phyloP scores from a whole-genome alignment of 2,888 invertebrate genomes.

The Epinotia brunnichana region DNA sequence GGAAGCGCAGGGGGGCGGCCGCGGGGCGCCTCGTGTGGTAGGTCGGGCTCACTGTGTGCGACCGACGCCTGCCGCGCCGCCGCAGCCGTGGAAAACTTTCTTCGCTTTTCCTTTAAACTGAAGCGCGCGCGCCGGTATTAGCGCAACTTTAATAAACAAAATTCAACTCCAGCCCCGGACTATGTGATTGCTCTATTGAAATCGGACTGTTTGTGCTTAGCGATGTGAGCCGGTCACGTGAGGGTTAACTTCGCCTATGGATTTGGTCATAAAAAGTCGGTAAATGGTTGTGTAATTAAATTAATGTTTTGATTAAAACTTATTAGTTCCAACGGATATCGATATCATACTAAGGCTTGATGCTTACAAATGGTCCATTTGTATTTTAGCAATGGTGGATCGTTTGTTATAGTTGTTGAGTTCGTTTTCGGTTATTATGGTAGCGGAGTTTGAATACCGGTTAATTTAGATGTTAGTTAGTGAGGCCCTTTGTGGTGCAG shows the following conservation, averaged over 20 bases:
- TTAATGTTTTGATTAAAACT: background rate
- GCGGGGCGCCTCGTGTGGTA: slow-evolving; percentile 78
- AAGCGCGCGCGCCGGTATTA: slow-evolving; percentile 60
- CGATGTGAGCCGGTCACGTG: slow-evolving; percentile 71
- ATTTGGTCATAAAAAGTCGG: slow-evolving; percentile 82
- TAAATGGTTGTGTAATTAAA: slow-evolving; percentile 64
- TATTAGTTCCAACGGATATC: background rate
- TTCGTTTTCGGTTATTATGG: background rate
- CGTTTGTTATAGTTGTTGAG: background rate
- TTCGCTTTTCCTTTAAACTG: slow-evolving; percentile 79
- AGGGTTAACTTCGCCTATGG: slow-evolving; percentile 78
- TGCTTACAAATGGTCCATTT: background rate
- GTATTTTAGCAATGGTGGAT: background rate
- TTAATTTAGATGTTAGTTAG: slow-evolving; percentile 24
- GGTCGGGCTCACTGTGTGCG: slow-evolving; percentile 82
- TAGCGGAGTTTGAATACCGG: slow-evolving; percentile 2
- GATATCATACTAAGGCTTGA: background rate
- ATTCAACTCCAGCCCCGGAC: slow-evolving; percentile 45
- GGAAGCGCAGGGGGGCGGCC: slow-evolving; percentile 68
- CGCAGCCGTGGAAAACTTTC: slow-evolving; percentile 80
- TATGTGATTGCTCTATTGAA: slow-evolving; percentile 59
- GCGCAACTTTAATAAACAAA: slow-evolving; percentile 32
- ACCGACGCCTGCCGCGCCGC: slow-evolving; percentile 71
- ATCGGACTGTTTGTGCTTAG: slow-evolving; percentile 63
- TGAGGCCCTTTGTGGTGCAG: slow-evolving; percentile 63